A percentile compares a stretch with the other conserved stretches of the same genome.
These are phyloP conservation scores for Crocallis elinguaria DNA, from an alignment of 2,888 invertebrate species.

Conservation along the genomic window DNA sequence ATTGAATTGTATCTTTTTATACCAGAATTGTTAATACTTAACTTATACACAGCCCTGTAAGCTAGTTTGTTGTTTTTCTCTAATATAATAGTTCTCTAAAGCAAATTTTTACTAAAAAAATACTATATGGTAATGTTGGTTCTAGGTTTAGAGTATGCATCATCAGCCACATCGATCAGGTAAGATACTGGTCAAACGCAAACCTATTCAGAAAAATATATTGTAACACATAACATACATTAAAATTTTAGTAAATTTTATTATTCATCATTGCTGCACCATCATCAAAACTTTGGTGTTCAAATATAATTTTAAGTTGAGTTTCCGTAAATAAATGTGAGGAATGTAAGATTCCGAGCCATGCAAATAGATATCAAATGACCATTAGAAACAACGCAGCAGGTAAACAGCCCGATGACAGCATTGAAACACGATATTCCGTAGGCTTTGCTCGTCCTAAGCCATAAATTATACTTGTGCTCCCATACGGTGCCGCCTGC, in stretches of 20 bases:
- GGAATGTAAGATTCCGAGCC: slow-evolving; percentile 22
- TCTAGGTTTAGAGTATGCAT: no score
- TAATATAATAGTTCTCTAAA: no score
- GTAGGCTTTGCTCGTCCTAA: slow-evolving; percentile 45
- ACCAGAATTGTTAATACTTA: no score
- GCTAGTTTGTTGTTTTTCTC: background rate
- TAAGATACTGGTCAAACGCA: no score
- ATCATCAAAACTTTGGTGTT: background rate
- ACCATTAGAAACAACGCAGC: slow-evolving; percentile 47
- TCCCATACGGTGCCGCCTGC: slow-evolving; percentile 39
- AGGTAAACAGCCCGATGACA: slow-evolving; percentile 55
- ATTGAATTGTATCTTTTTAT: background rate
- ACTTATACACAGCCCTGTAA: no score
- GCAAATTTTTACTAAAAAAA: no score
- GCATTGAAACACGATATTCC: slow-evolving; percentile 55
- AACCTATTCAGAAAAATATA: no score
- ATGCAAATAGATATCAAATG: slow-evolving; percentile 45
- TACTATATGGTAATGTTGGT: no score
- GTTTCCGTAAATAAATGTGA: slow-evolving; percentile 6
- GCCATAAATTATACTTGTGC: slow-evolving; percentile 61
- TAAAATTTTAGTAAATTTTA: no score
- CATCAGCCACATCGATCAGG: no score
- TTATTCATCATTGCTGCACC: background rate
- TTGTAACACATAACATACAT: no score
- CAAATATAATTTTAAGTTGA: background rate